phyloP scores from a whole-genome alignment of 2,797 vertebrate species.

The Enteromius fasciolatus region DNA sequence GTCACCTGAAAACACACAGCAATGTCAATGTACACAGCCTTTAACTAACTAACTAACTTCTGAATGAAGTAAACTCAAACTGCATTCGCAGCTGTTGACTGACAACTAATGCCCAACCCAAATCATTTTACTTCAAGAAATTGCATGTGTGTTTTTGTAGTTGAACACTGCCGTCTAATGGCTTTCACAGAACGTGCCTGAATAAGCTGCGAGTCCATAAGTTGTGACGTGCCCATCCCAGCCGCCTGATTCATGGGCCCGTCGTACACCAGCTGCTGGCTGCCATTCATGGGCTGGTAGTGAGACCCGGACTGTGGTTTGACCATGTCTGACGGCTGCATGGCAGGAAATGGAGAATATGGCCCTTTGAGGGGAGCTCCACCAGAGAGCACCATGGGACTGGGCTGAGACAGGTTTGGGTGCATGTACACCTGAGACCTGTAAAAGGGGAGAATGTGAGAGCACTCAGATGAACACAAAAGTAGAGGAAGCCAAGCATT shows the following conservation, averaged over 20 bases:
- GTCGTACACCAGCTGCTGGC: slow-evolving; percentile 93
- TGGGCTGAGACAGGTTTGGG: slow-evolving; percentile 95
- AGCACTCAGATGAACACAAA: neutral
- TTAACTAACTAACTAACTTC: neutral
- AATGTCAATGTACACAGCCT: neutral
- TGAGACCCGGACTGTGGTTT: slow-evolving; percentile 93
- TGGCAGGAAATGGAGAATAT: slow-evolving; percentile 92
- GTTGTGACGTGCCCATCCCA: slow-evolving; percentile 91
- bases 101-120: neutral
- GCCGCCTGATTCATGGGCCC: slow-evolving; percentile 89
- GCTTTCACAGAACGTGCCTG: slow-evolving; percentile 78
- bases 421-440: slow-evolving; percentile 99
- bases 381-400: slow-evolving; percentile 93
- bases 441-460: neutral
- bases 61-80: neutral
- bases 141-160: neutral
- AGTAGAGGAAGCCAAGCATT: neutral
- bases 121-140: neutral
- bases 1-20: slow-evolving; percentile 81
- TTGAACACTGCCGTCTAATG: neutral
- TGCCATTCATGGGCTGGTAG: slow-evolving; percentile 95
- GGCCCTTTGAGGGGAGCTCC: slow-evolving; percentile 92
- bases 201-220: slow-evolving; percentile 97
- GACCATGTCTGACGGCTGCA: slow-evolving; percentile 97
- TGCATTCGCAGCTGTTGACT: neutral